These are phyloP conservation scores for Neosalanx taihuensis DNA, from an alignment of 2,797 vertebrate genomes.

Conservation along the genomic window DNA sequence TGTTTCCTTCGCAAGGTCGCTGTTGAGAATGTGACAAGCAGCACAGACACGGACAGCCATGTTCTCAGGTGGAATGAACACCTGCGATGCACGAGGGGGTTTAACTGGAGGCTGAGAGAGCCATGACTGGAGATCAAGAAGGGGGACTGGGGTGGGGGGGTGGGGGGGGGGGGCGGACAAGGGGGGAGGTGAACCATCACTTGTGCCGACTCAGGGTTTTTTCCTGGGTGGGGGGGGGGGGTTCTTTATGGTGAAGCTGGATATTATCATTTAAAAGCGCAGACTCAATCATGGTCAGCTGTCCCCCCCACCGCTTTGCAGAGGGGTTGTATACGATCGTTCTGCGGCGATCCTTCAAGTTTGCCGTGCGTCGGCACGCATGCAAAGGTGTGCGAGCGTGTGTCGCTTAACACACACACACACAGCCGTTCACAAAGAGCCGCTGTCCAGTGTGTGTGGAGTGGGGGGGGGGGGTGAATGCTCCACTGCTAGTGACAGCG, in stretches of 20 bases:
- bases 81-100: not conserved
- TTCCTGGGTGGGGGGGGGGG: not conserved
- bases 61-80: not conserved
- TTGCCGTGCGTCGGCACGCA: not conserved
- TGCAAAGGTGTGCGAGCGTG: not conserved
- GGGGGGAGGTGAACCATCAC: not conserved
- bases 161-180: no score
- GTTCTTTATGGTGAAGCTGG: not conserved
- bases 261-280: not conserved
- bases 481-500: not conserved
- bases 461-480: not conserved
- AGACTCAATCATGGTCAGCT: constrained; percentile 2
- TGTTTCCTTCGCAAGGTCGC: not conserved
- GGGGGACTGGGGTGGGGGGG: not conserved
- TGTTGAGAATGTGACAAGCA: not conserved
- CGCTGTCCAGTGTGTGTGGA: not conserved
- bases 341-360: not conserved
- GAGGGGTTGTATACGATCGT: no score
- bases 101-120: not conserved
- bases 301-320: not conserved
- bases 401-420: not conserved
- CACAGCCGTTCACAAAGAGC: no score
- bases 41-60: no score
- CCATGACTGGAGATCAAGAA: not conserved
- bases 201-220: not conserved